A percentile compares a stretch with the other conserved stretches of the same genome.
Evolutionary conservation across 1,140 invertebrate species (phyloP).

Genomic region (Caerostris darwini): DNA sequence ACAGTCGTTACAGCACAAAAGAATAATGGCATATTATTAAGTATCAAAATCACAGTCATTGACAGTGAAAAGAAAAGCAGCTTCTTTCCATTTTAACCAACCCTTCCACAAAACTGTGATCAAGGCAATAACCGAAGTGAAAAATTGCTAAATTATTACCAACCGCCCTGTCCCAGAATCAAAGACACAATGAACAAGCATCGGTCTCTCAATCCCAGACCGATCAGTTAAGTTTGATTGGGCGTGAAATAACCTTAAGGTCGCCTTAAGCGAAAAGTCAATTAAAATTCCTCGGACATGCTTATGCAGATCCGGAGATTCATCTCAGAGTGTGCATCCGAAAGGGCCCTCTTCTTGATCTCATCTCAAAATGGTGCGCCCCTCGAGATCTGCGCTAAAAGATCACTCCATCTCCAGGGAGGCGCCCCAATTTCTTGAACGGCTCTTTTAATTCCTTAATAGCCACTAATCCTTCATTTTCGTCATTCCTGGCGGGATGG

Average conservation of each 20-base stretch:
- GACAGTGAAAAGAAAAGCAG: too few relatives aligned
- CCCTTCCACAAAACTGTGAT: too few relatives aligned
- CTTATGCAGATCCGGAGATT: neutral
- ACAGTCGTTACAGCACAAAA: too few relatives aligned
- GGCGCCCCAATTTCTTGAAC: neutral
- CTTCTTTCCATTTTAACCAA: too few relatives aligned
- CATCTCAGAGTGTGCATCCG: neutral
- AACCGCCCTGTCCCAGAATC: neutral
- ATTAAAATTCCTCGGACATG: neutral
- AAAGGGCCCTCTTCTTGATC: neutral
- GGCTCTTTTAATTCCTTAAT: conserved; percentile 9
- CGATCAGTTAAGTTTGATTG: neutral
- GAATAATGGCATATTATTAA: too few relatives aligned
- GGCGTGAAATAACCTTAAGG: neutral
- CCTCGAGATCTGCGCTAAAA: neutral
- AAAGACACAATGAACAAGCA: neutral
- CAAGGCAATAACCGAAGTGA: too few relatives aligned
- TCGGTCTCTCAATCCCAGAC: neutral
- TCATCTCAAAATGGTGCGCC: neutral
- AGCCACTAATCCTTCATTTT: conserved; percentile 19
- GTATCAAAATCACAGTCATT: too few relatives aligned
- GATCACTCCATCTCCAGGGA: neutral
- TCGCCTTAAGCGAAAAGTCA: neutral
- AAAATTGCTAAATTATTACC: too few relatives aligned
- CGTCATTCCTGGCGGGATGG: neutral